phyloP scores from a whole-genome alignment of 2,888 invertebrate genomes.

The Sinohyriopsis cumingii region DNA sequence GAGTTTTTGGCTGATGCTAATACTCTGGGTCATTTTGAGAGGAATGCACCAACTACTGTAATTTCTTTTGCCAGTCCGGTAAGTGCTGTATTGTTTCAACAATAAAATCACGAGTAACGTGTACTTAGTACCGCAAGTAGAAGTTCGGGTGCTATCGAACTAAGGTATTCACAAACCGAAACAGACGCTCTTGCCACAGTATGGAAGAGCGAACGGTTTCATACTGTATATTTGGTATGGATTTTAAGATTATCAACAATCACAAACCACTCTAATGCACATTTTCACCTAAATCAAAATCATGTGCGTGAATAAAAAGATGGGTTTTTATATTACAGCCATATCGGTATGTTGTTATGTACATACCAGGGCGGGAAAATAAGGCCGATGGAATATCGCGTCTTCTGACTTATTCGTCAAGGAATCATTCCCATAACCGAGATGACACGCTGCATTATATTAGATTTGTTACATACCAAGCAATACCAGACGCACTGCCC shows the following conservation, averaged over 20 bases:
- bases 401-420: conserved; percentile 6
- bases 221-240: conserved; percentile 27
- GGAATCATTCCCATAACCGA: neutral
- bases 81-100: conserved; percentile 31
- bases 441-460: neutral
- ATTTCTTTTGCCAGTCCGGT: conserved; percentile 30
- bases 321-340: conserved; percentile 43
- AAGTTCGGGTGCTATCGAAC: conserved; percentile 7
- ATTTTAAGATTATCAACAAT: too few species aligned
- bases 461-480: neutral
- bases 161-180: conserved; percentile 38
- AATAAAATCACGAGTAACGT: conserved; percentile 8
- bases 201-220: conserved; percentile 53
- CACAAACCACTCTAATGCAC: conserved; percentile 31
- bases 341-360: conserved; percentile 25
- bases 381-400: conserved; percentile 30
- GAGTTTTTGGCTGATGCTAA: conserved; percentile 12
- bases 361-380: conserved; percentile 24
- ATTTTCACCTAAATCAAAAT: conserved; percentile 42
- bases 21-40: conserved; percentile 17
- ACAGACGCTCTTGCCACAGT: conserved; percentile 34
- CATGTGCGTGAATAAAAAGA: conserved; percentile 50
- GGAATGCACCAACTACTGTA: conserved; percentile 12
- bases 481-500: conserved; percentile 1
- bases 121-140: conserved; percentile 25